Evolutionary conservation across 2,113 vertebrate genomes (phyloP).

Genomic region (Austrofundulus limnaeus): DNA sequence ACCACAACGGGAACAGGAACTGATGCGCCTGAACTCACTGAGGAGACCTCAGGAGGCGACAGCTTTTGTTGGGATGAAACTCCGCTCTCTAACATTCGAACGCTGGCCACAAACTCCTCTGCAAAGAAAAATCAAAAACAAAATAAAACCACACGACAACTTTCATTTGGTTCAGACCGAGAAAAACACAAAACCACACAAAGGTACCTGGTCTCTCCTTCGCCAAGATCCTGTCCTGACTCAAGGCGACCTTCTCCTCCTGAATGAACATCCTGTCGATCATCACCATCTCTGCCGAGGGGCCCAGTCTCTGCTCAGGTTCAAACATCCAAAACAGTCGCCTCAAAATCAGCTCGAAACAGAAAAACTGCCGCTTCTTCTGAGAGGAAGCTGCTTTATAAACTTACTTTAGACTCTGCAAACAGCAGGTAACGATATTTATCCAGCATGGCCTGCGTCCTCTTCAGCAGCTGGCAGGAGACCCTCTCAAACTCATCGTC

Average conservation of each 20-base stretch:
- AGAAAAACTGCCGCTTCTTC: background rate
- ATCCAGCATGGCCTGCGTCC: constrained; percentile 94
- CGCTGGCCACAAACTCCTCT: constrained; percentile 91
- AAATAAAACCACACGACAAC: constrained; percentile 8
- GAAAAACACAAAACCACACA: background rate
- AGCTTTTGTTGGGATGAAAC: constrained; percentile 54
- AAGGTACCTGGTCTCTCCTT: constrained; percentile 89
- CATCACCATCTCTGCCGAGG: constrained; percentile 97
- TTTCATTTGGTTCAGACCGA: background rate
- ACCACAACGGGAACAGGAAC: constrained; percentile 20
- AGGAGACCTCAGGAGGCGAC: constrained; percentile 30
- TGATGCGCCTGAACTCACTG: constrained; percentile 27
- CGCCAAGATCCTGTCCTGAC: constrained; percentile 87
- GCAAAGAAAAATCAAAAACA: constrained; percentile 41
- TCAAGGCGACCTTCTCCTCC: constrained; percentile 89
- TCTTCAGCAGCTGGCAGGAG: constrained; percentile 86
- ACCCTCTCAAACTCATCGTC: constrained; percentile 93
- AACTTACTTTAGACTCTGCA: constrained; percentile 89
- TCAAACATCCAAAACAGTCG: constrained; percentile 31
- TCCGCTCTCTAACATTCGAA: constrained; percentile 78
- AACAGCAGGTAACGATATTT: constrained; percentile 92
- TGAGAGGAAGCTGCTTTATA: constrained; percentile 6
- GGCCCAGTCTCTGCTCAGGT: constrained; percentile 86
- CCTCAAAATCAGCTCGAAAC: constrained; percentile 50
- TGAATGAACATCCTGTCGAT: constrained; percentile 97